Evolutionary conservation across 2,888 invertebrate species (phyloP).

Genomic region (Tetranychus truncatus): DNA sequence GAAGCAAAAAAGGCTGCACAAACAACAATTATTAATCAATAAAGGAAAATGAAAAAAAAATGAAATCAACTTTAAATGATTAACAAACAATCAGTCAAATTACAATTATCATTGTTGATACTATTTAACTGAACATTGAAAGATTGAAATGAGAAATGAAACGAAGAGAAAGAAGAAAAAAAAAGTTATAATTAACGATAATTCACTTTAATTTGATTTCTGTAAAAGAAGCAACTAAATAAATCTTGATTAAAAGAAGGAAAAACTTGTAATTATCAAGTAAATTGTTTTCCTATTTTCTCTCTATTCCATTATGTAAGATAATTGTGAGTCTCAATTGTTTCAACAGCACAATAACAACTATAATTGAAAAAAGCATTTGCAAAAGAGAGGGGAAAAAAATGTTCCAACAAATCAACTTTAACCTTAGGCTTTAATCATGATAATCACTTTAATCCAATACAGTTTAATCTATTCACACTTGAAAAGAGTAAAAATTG

Average conservation of each 20-base stretch:
- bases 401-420: neutral
- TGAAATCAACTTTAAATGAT: no score
- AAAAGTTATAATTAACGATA: neutral
- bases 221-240: neutral
- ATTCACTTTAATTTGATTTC: slow-evolving; percentile 1
- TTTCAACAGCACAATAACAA: neutral
- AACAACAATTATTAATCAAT: no score
- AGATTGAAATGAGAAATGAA: neutral
- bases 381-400: neutral
- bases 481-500: no score
- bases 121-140: neutral
- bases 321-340: neutral
- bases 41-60: no score
- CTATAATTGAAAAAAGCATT: neutral
- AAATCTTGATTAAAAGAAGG: neutral
- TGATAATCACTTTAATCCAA: no score
- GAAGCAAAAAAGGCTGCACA: no score
- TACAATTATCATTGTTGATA: no score
- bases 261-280: neutral
- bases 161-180: neutral
- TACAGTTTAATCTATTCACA: no score
- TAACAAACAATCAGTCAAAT: no score
- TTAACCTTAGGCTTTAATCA: neutral
- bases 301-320: neutral
- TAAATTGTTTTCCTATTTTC: neutral